These are phyloP conservation scores for Cephus pygmeus DNA, from an alignment of 2,888 invertebrate species.

Conservation along the genomic window DNA sequence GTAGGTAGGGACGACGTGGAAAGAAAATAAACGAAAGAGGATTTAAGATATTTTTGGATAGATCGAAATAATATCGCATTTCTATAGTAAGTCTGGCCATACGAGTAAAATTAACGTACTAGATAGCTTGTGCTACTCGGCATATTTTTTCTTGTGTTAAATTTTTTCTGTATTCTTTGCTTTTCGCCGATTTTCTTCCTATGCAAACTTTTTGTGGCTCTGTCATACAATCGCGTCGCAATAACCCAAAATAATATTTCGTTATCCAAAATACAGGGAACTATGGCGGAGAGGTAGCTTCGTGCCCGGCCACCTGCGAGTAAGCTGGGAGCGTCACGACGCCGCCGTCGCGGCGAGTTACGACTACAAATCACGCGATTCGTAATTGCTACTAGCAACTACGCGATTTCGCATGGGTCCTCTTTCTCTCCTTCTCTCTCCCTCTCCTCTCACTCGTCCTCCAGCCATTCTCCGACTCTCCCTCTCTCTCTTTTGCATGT, in stretches of 20 bases:
- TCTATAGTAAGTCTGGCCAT: not conserved
- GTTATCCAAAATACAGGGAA: constrained; percentile 46
- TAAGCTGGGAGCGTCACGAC: constrained; percentile 63
- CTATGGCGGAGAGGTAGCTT: constrained; percentile 48
- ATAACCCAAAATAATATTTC: constrained; percentile 43
- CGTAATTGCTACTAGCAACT: constrained; percentile 64
- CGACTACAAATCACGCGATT: constrained; percentile 65
- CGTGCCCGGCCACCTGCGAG: constrained; percentile 61
- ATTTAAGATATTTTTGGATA: not conserved
- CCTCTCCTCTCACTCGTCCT: constrained; percentile 19
- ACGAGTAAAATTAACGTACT: not conserved
- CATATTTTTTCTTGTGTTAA: too few species aligned
- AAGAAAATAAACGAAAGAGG: not conserved
- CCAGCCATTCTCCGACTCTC: constrained; percentile 16
- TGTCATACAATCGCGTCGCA: constrained; percentile 6
- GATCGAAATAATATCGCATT: not conserved
- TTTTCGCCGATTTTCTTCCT: not conserved
- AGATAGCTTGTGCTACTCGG: not conserved
- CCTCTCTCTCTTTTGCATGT: constrained; percentile 34
- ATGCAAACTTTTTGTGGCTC: not conserved
- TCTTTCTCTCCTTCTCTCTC: constrained; percentile 21
- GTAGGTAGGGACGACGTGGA: not conserved
- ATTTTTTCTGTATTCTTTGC: too few species aligned
- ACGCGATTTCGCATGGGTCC: constrained; percentile 53
- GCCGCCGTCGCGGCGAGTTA: constrained; percentile 65